Evolutionary conservation across 2,888 invertebrate genomes (phyloP).

Genomic region (Gymnoscelis rufifasciata): DNA sequence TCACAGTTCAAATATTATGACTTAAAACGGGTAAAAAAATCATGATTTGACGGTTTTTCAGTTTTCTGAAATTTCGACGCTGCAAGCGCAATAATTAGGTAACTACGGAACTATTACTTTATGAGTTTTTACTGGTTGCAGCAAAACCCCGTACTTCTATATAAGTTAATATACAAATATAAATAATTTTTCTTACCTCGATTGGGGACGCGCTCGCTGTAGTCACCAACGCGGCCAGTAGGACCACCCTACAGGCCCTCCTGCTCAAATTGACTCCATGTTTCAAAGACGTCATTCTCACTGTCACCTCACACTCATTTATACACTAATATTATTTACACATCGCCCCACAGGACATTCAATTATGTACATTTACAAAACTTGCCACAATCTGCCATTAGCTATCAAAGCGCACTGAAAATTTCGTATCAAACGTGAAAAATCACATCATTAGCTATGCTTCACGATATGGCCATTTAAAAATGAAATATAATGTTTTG

Average conservation of each 20-base stretch:
- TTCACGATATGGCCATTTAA: conserved; percentile 35
- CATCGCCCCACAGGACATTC: neutral
- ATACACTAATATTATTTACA: conserved; percentile 25
- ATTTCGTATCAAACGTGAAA: conserved; percentile 11
- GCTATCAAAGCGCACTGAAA: conserved; percentile 8
- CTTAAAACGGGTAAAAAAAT: too few relatives aligned
- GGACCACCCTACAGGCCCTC: conserved; percentile 81
- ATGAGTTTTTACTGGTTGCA: too few relatives aligned
- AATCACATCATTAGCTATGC: conserved; percentile 51
- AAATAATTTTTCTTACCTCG: too few relatives aligned
- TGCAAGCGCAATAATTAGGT: too few relatives aligned
- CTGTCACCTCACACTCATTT: conserved; percentile 48
- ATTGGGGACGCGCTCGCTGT: conserved; percentile 45
- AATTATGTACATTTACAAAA: too few relatives aligned
- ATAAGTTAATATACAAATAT: too few relatives aligned
- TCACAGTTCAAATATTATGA: too few relatives aligned
- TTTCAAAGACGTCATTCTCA: conserved; percentile 78
- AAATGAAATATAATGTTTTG: neutral
- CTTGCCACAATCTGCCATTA: neutral
- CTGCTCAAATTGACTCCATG: conserved; percentile 85
- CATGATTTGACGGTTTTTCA: too few relatives aligned
- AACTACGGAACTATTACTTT: too few relatives aligned
- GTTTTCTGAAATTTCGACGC: too few relatives aligned
- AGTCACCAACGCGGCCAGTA: conserved; percentile 45
- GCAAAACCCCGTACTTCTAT: too few relatives aligned